Percentiles rank a stretch among this genome's conserved stretches.
These are phyloP conservation scores for Brachypalpus laphriformis DNA, from an alignment of 2,888 invertebrate genomes.

Conservation along the genomic window DNA sequence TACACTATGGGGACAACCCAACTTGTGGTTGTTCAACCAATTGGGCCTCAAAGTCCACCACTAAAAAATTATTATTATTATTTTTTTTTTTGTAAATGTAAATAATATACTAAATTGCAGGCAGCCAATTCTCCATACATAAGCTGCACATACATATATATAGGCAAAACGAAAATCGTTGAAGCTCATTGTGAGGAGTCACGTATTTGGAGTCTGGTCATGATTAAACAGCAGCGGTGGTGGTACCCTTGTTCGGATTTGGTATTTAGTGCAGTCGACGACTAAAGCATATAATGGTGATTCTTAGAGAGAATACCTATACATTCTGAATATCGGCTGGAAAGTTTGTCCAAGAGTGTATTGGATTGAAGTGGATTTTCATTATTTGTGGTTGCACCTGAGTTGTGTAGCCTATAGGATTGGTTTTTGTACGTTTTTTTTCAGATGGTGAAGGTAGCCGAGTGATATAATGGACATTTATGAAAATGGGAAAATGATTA, in stretches of 20 bases:
- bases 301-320: background rate
- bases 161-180: background rate
- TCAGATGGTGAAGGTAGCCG: background rate
- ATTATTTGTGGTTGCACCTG: conserved; percentile 29
- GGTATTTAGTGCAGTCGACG: conserved; percentile 30
- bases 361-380: background rate
- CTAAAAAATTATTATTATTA: conserved; percentile 49
- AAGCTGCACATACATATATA: conserved; percentile 7
- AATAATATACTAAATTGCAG: conserved; percentile 65
- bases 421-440: background rate
- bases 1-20: conserved; percentile 36
- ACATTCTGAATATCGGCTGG: background rate
- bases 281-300: conserved; percentile 2
- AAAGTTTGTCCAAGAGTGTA: conserved; percentile 5
- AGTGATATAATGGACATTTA: conserved; percentile 28
- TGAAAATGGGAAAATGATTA: conserved; percentile 21
- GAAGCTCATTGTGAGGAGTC: conserved; percentile 48
- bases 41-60: conserved; percentile 68
- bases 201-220: conserved; percentile 52
- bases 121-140: conserved; percentile 40
- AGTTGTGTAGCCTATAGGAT: background rate
- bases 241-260: conserved; percentile 33
- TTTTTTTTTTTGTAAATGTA: conserved; percentile 46
- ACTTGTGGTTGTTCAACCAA: conserved; percentile 49
- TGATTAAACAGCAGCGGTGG: conserved; percentile 45